Evolutionary conservation across 2,888 invertebrate genomes (phyloP).

Genomic region (Hemithea aestivaria): DNA sequence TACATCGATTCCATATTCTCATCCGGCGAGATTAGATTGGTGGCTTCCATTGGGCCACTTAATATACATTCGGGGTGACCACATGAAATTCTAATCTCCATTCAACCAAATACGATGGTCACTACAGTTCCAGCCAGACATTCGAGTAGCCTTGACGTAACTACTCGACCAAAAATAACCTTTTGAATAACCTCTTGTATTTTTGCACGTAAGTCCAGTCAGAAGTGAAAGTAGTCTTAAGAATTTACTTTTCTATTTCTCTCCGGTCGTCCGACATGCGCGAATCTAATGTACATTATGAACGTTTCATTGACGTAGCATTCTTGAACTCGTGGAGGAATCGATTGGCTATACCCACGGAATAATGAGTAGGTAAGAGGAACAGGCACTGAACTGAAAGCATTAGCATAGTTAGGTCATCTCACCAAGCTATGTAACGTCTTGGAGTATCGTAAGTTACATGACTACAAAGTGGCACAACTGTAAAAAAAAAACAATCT

Average conservation of each 20-base stretch:
- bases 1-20: too few species aligned
- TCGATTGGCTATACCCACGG: too few species aligned
- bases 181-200: conserved; percentile 16
- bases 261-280: conserved; percentile 15
- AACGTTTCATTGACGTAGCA: conserved; percentile 18
- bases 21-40: too few species aligned
- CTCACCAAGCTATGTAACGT: too few species aligned
- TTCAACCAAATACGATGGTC: conserved; percentile 1
- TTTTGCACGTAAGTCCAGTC: conserved; percentile 13
- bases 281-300: conserved; percentile 21
- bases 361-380: too few species aligned
- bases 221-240: conserved; percentile 24
- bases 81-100: background rate
- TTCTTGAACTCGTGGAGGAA: conserved; percentile 14
- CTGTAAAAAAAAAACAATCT: too few species aligned
- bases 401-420: too few species aligned
- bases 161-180: conserved; percentile 18
- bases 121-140: conserved; percentile 6
- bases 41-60: too few species aligned
- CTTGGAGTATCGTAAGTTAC: too few species aligned
- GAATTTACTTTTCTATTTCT: conserved; percentile 9
- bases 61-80: too few species aligned
- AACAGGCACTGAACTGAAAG: too few species aligned
- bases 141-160: conserved; percentile 13
- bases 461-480: too few species aligned